Evolutionary conservation across 2,113 vertebrate species (phyloP).

Genomic region (Bambusicola thoracicus): DNA sequence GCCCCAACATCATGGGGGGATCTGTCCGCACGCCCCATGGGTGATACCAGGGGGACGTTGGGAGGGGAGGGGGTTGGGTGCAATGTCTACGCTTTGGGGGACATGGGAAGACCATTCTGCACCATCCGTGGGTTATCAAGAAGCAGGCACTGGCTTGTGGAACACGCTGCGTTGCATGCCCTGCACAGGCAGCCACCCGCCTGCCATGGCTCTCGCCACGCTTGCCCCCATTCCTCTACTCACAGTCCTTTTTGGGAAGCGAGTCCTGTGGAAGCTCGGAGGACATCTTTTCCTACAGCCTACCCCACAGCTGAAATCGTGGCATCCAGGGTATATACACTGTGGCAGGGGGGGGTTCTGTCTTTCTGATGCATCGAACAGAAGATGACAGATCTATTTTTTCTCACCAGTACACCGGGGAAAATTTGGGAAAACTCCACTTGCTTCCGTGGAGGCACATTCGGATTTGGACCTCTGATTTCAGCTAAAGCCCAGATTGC

Average conservation of each 20-base stretch:
- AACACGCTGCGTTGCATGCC: rapidly evolving
- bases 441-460: background rate
- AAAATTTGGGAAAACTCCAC: background rate
- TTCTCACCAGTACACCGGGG: background rate
- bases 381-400: background rate
- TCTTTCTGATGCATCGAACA: background rate
- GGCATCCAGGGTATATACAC: background rate
- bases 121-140: background rate
- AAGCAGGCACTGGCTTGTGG: background rate
- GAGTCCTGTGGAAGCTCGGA: background rate
- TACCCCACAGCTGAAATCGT: background rate
- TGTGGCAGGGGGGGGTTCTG: background rate
- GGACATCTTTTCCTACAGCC: background rate
- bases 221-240: background rate
- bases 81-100: background rate
- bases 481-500: slow-evolving; percentile 38
- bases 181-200: rapidly evolving
- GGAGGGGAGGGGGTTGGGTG: background rate
- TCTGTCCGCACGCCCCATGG: rapidly evolving
- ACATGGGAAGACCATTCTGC: background rate
- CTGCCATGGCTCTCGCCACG: background rate
- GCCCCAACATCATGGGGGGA: background rate
- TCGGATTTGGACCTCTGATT: slow-evolving; percentile 11
- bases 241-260: background rate
- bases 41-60: rapidly evolving